Evolutionary conservation across 2,797 vertebrate species (phyloP), one percentile per base, ranked within the genome.

Genomic region (Chloroceryle amazona): DNA sequence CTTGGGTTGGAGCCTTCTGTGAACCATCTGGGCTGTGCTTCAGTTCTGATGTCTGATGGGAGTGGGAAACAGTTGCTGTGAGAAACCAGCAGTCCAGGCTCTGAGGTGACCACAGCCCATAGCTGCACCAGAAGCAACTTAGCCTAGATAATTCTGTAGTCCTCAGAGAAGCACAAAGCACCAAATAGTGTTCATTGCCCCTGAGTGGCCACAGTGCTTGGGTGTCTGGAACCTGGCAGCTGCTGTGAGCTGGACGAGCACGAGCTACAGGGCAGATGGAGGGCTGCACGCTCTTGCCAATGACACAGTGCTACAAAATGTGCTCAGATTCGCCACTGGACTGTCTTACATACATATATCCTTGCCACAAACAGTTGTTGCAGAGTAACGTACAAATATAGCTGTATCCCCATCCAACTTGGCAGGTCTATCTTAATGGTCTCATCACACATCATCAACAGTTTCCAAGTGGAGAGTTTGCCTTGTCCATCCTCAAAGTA

Each of bases 351-450:
- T 35, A 83, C 23, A 28, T 79, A 28, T 79, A 54, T 29, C 54
- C 90, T 87, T 75, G 54, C 92, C 89, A 87, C 86, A 81, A 92
- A 90, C 89, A 92, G 89, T 49, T 91, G 86, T 74, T 91, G 49
- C 1, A 1, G 39, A 88, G 66, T 41, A 78, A 54, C 0, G 3
- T 13, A 55, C 51, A 93, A 85, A 94, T 71, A 68, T 4, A 93
- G 67, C 73, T 65, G 31, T 41, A 57, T 11, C 15, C n/a, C 49
- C 47, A 44, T 47, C 54, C 71, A 81, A 62, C 76, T 41, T 81
- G 54, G 67, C 33, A 85, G 29, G 33, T 71, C 82, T 46, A n/a
- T n/a, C 49, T 58, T 39, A 71, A 35, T 0, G 1, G 13, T 41
- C 58, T 54, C 1, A 0, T 73, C 51, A 63, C 7, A 79, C 8